These are phyloP conservation scores for Colius striatus DNA, from an alignment of 2,113 vertebrate genomes.

Conservation along the genomic window DNA sequence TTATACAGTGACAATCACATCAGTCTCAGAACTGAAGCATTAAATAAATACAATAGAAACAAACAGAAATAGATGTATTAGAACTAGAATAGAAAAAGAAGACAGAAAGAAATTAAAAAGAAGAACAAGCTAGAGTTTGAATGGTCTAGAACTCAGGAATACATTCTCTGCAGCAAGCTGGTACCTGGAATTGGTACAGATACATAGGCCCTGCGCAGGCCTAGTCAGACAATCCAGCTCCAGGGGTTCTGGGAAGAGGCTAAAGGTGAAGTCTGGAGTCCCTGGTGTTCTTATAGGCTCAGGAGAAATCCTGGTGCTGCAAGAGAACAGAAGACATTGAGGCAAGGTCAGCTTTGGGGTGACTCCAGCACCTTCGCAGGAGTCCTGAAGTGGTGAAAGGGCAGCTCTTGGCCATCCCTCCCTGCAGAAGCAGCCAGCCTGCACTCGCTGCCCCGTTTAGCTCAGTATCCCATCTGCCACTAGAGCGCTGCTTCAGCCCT, in stretches of 20 bases:
- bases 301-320: background rate
- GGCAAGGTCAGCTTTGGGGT: background rate
- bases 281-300: background rate
- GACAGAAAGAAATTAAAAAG: background rate
- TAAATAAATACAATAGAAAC: background rate
- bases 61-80: background rate
- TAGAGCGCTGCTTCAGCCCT: background rate
- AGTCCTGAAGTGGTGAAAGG: background rate
- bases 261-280: background rate
- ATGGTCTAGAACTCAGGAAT: background rate
- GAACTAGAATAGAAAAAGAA: background rate
- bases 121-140: background rate
- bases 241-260: background rate
- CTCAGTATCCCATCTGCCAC: background rate
- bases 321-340: background rate
- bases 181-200: background rate
- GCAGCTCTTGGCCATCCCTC: background rate
- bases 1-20: background rate
- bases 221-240: background rate
- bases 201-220: background rate
- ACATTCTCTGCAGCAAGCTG: background rate
- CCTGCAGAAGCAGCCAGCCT: background rate
- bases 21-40: background rate
- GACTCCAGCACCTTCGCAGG: background rate
- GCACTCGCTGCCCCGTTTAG: fast-evolving